Percentiles rank a stretch among this genome's conserved stretches.
Conservation (phyloP, 2,888 invertebrate genomes). For the Graphium colonna region DNA sequence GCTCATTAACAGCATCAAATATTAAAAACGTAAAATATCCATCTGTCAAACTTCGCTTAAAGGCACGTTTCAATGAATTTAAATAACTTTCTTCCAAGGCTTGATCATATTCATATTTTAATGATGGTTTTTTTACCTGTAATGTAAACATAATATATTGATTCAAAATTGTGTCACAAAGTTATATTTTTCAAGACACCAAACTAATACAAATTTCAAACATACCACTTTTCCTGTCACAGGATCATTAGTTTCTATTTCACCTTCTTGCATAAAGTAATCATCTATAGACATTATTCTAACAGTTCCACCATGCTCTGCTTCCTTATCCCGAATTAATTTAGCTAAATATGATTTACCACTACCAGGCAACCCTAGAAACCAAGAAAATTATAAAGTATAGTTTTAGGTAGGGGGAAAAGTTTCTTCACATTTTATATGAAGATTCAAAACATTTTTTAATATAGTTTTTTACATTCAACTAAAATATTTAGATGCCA, state of each 20-base stretch:
- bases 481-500: too few relatives aligned
- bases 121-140: constrained; percentile 81
- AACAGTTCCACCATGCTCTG: constrained; percentile 93
- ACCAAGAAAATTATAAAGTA: too few relatives aligned
- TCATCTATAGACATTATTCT: constrained; percentile 96
- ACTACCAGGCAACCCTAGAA: constrained; percentile 91
- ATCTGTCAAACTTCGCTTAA: constrained; percentile 93
- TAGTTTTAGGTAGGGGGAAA: too few relatives aligned
- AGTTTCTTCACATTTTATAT: too few relatives aligned
- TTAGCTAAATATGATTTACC: constrained; percentile 96
- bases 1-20: constrained; percentile 94
- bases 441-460: too few relatives aligned
- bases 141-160: constrained; percentile 42
- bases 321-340: constrained; percentile 89
- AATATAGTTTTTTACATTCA: too few relatives aligned
- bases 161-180: constrained; percentile 70
- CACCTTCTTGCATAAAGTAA: constrained; percentile 95
- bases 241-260: constrained; percentile 84
- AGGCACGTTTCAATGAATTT: constrained; percentile 90
- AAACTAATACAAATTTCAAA: too few relatives aligned
- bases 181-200: too few relatives aligned
- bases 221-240: constrained; percentile 85
- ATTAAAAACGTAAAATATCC: constrained; percentile 91
- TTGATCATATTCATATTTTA: constrained; percentile 94
- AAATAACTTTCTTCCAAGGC: constrained; percentile 90